A percentile compares a stretch with the other conserved stretches of the same genome.
These are phyloP conservation scores for Adelognathus sp. DNA, from an alignment of 2,888 invertebrate species.

Conservation along the genomic window DNA sequence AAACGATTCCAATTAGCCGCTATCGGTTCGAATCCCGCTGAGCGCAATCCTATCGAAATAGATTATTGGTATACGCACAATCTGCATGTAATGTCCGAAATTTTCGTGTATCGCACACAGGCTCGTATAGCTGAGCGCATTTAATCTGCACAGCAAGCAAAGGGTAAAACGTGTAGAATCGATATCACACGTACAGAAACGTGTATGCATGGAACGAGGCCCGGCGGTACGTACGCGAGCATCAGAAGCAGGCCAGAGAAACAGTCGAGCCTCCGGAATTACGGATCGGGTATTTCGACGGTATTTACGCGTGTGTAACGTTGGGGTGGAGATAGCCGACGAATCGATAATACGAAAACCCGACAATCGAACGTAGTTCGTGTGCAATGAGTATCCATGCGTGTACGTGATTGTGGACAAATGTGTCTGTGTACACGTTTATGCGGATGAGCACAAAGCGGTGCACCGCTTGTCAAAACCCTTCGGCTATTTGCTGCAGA, in stretches of 20 bases:
- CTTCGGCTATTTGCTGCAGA: slow-evolving; percentile 67
- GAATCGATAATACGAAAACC: slow-evolving; percentile 61
- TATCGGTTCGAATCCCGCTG: not conserved
- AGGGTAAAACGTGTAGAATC: slow-evolving; percentile 12
- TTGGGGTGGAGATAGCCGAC: slow-evolving; percentile 47
- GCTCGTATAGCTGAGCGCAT: not conserved
- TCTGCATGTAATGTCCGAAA: not conserved
- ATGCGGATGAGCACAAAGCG: slow-evolving; percentile 21
- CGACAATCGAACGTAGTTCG: slow-evolving; percentile 12
- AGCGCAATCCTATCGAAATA: not conserved
- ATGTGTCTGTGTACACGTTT: slow-evolving; percentile 11
- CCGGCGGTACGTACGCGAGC: slow-evolving; percentile 1
- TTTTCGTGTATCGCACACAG: not conserved
- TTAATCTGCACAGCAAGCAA: not conserved
- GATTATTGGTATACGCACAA: not conserved
- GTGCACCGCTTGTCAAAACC: slow-evolving; percentile 62
- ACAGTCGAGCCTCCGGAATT: slow-evolving; percentile 54
- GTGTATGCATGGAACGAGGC: not conserved
- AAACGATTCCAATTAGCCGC: not conserved
- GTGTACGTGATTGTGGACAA: slow-evolving; percentile 11
- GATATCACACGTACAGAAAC: not conserved
- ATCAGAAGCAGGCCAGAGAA: slow-evolving; percentile 8
- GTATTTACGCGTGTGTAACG: slow-evolving; percentile 46
- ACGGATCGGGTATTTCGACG: slow-evolving; percentile 58
- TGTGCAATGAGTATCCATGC: slow-evolving; percentile 4